Evolutionary conservation across 1,140 invertebrate species (phyloP), one percentile per base, ranked within the genome.

Genomic region (Phymorhynchus buccinoides): DNA sequence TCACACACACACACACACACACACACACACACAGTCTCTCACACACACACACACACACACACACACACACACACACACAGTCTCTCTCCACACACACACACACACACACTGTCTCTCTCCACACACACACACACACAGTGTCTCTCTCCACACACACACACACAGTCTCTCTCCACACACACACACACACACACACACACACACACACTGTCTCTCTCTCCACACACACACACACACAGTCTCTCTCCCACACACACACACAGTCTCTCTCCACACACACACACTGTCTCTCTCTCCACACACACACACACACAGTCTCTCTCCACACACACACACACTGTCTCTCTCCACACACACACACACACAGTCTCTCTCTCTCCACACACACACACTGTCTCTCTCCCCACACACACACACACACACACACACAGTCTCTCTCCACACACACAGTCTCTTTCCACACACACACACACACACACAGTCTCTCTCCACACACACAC

Each of bases 31-130:
- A 62, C 44, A 48, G 18, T 9, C 18, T 48, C 18, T 9, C 68
- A 73, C 30, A n/a, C 68, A 73, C 12, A 73, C 68, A 73, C 12
- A 73, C 68, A 73, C 68, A 30, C 35, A 73, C n/a, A n/a, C n/a
- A n/a, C n/a, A 14, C 12, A 62, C n/a, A 0, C 56, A 18, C 22
- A 22, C 56, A 62, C 56, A 18, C 6, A 22, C 6, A 62, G 1
- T 27, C 4, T 6, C n/a, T 16, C 56, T 9, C 44, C 6, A 48
- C 44, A 48, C 7, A 48, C 7, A 48, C 6, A 48, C 44, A 62
- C n/a, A 9, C 56, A 18, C 22, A 27, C 56, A 62, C 56, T 27
- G n/a, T n/a, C n/a, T n/a, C n/a, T n/a, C n/a, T n/a, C n/a, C 56
- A 62, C 18, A 22, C 56, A 22, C 56, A 22, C 18, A 22, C 56